Evolutionary conservation across 2,888 invertebrate species (phyloP).

Genomic region (Ecdyonurus torrentis): DNA sequence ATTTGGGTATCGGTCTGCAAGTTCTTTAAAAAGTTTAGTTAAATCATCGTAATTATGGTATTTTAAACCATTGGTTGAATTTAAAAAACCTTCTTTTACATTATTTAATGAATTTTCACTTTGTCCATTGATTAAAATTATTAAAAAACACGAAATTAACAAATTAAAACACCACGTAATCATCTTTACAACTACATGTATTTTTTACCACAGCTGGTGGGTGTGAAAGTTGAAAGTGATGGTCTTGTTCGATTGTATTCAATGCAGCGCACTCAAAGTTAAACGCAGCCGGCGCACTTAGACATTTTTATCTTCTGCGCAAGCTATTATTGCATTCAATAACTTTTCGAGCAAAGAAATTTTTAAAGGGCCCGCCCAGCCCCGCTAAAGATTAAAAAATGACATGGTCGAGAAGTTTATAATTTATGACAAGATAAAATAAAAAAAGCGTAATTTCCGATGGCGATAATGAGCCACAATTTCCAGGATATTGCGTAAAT

Average conservation of each 20-base stretch:
- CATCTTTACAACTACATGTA: not conserved
- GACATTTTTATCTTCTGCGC: no score
- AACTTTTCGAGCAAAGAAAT: no score
- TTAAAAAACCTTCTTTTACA: not conserved
- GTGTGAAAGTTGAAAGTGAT: not conserved
- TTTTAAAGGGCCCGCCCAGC: no score
- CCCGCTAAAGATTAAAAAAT: no score
- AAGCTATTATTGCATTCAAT: no score
- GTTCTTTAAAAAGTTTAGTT: constrained; percentile 39
- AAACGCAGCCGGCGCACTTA: no score
- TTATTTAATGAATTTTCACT: not conserved
- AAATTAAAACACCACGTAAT: not conserved
- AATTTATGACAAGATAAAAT: no score
- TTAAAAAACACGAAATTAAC: not conserved
- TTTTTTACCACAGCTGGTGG: not conserved
- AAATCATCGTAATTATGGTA: constrained; percentile 41
- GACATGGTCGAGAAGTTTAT: no score
- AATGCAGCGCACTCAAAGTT: no score
- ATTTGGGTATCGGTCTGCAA: constrained; percentile 47
- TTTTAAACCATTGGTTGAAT: not conserved
- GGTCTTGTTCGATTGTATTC: not conserved
- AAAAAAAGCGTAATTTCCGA: no score
- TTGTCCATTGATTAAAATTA: not conserved
- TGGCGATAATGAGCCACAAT: no score
- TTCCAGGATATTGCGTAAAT: no score